Evolutionary conservation across 2,797 vertebrate genomes (phyloP).

Genomic region (Capromys pilorides): DNA sequence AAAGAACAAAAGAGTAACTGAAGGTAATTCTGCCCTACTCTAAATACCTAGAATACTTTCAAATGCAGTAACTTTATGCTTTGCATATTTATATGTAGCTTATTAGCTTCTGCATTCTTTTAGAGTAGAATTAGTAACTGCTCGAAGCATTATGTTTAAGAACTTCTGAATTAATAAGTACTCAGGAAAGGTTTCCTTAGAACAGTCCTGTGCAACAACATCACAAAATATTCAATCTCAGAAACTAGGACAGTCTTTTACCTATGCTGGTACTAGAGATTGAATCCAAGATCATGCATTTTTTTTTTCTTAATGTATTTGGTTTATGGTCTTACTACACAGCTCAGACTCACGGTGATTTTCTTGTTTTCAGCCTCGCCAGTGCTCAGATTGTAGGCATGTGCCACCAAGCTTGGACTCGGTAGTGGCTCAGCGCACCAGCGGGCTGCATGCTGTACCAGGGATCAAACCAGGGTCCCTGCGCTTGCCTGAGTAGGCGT

Average conservation of each 20-base stretch:
- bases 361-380: no score
- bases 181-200: not conserved
- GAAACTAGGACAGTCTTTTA: not conserved
- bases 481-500: no score
- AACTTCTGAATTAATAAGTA: not conserved
- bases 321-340: no score
- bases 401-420: no score
- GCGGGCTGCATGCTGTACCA: no score
- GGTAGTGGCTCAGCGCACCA: no score
- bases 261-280: not conserved
- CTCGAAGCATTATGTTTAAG: not conserved
- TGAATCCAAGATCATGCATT: not conserved
- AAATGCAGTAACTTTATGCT: slow-evolving; percentile 21
- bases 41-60: slow-evolving; percentile 26
- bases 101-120: slow-evolving; percentile 10
- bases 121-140: not conserved
- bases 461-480: no score
- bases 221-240: not conserved
- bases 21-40: slow-evolving; percentile 6
- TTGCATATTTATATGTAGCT: not conserved
- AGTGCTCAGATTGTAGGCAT: no score
- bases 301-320: no score
- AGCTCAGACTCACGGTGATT: no score
- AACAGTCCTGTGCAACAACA: not conserved
- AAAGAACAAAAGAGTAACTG: slow-evolving; percentile 43